Evolutionary conservation across 2,797 vertebrate species (phyloP), one percentile per base, ranked within the genome.

Genomic region (Eremophila alpestris): DNA sequence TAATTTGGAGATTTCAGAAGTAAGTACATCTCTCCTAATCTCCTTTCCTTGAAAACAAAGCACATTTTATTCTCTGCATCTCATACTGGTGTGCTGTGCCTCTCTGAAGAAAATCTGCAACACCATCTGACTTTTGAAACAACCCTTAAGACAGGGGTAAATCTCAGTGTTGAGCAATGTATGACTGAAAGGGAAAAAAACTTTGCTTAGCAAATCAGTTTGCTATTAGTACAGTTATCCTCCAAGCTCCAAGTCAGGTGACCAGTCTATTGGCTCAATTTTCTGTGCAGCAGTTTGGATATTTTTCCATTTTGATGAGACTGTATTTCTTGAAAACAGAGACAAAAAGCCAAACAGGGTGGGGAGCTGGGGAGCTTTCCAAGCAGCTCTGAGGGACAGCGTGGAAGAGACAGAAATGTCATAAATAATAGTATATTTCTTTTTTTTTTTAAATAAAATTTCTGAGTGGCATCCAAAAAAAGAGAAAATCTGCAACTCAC

Each of bases 301-400:
- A 36, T 73, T 82, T 94, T 90, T 86, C 41, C 38, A 60, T 90
- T 84, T 89, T 56, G 59, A 82, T 70, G 48, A 90, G 51, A 48
- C 24, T 52, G 0, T 90, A 81, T 94, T 89, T 92, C 86, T 92
- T 82, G 63, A 88, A 93, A 88, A 83, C 48, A 65, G 58, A 75
- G 34, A 73, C 48, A 60, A 69, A 74, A 89, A 82, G 67, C 80
- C 63, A 76, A 49, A 38, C 4, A 27, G 67, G 27, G 67, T 67
- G 55, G 67, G 62, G 52, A 94, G 17, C 38, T 82, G 74, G 74
- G 32, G 43, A 73, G 11, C 17, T 59, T 93, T 84, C 80, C 91
- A 92, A 73, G 59, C 41, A 67, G 45, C 59, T 70, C 52, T 68
- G 56, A 67, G 40, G 73, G 32, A 60, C 3, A 7, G 32, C 1